Evolutionary conservation across 2,888 invertebrate genomes (phyloP).

Genomic region (Busseola fusca): DNA sequence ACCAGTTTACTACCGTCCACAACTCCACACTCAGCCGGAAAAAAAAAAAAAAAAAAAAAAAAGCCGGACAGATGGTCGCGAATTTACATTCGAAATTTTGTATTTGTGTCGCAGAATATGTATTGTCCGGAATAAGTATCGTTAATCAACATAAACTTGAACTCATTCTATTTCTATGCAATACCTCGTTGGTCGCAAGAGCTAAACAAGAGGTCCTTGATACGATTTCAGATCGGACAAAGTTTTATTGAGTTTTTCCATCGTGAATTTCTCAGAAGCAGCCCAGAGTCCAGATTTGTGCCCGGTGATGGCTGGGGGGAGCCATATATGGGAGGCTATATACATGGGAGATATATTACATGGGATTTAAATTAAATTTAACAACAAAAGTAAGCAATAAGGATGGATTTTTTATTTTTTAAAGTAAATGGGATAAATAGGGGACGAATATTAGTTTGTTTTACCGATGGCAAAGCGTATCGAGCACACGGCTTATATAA

Average conservation of each 20-base stretch:
- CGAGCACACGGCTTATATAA: not conserved
- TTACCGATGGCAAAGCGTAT: not conserved
- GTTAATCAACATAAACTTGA: slow-evolving; percentile 23
- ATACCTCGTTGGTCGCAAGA: not conserved
- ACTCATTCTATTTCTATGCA: not conserved
- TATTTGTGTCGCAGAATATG: slow-evolving; percentile 21
- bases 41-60: too few species aligned
- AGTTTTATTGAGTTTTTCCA: not conserved
- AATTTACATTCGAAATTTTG: slow-evolving; percentile 41
- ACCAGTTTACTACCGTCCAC: slow-evolving; percentile 40
- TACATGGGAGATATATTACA: too few species aligned
- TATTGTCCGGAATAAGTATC: slow-evolving; percentile 18
- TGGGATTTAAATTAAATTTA: not conserved
- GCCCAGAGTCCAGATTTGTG: not conserved
- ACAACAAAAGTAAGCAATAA: not conserved
- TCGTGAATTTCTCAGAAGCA: not conserved
- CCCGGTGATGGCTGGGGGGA: not conserved
- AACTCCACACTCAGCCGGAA: slow-evolving; percentile 1
- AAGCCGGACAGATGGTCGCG: slow-evolving; percentile 28
- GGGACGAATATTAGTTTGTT: not conserved
- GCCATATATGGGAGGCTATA: too few species aligned
- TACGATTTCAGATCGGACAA: not conserved
- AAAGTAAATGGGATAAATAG: not conserved
- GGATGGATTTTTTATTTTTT: not conserved
- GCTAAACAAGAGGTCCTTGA: not conserved